Percentiles rank a stretch among this genome's conserved stretches.
Conservation (phyloP, 2,888 invertebrate genomes). For the Sericinus montela region DNA sequence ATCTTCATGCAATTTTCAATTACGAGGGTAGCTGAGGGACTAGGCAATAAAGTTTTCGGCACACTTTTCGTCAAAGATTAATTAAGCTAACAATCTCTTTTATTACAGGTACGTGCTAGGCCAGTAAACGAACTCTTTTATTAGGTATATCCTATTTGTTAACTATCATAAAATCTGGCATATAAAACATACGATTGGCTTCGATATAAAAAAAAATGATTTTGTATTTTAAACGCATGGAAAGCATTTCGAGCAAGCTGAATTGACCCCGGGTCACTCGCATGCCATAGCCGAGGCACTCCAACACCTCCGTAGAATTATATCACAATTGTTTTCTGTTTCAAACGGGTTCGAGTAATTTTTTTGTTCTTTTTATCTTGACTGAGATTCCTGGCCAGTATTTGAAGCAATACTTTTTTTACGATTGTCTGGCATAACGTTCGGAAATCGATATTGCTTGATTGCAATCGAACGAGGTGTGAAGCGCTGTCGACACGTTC, state of each 20-base stretch:
- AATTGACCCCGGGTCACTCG: slow-evolving; percentile 35
- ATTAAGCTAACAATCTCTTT: too few species aligned
- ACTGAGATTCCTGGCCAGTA: slow-evolving; percentile 3
- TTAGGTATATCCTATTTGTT: too few species aligned
- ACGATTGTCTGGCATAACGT: slow-evolving; percentile 11
- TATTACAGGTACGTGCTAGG: background rate
- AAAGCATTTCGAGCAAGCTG: slow-evolving; percentile 28
- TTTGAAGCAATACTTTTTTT: slow-evolving; percentile 45
- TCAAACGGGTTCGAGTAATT: slow-evolving; percentile 33
- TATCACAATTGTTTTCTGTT: slow-evolving; percentile 67
- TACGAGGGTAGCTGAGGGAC: too few species aligned
- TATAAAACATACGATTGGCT: too few species aligned
- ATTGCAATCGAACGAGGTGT: slow-evolving; percentile 42
- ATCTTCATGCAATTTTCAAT: too few species aligned
- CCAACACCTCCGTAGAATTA: slow-evolving; percentile 53
- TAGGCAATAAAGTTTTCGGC: too few species aligned
- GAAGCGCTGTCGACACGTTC: slow-evolving; percentile 53
- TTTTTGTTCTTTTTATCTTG: slow-evolving; percentile 25
- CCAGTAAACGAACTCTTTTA: too few species aligned
- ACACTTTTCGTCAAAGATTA: too few species aligned
- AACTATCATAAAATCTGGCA: too few species aligned
- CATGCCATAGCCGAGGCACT: slow-evolving; percentile 32
- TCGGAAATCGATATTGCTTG: slow-evolving; percentile 21
- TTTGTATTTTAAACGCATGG: slow-evolving; percentile 4
- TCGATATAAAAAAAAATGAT: background rate